These are phyloP conservation scores for Trachymyrmex cornetzi DNA, from an alignment of 1,140 invertebrate genomes.

Conservation along the genomic window DNA sequence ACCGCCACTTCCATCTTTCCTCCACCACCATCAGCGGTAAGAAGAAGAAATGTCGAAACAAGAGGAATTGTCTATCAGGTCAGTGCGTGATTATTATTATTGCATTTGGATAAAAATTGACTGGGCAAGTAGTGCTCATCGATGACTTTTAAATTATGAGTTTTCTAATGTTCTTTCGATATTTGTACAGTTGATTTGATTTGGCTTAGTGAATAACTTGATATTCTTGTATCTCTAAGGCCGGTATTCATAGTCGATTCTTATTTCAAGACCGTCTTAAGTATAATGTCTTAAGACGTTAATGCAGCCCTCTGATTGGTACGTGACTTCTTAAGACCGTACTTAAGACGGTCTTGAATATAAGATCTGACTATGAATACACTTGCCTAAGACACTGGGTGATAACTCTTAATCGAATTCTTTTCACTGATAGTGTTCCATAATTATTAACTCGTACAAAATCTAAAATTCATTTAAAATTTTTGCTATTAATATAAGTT, in stretches of 20 bases:
- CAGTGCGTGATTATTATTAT: constrained; percentile 46
- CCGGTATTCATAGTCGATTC: no score
- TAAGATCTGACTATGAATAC: no score
- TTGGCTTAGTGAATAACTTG: neutral
- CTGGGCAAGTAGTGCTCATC: neutral
- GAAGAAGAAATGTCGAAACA: constrained; percentile 46
- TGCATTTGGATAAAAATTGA: constrained; percentile 15
- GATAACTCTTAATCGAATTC: neutral
- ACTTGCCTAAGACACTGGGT: neutral
- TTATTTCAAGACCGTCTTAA: no score
- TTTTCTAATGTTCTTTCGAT: neutral
- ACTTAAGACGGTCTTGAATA: no score
- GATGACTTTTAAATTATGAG: neutral
- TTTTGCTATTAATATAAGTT: neutral
- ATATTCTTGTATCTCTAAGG: neutral
- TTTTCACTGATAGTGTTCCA: neutral
- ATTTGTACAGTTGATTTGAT: neutral
- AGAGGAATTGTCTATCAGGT: constrained; percentile 55
- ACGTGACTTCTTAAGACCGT: no score
- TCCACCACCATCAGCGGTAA: neutral
- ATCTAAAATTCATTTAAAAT: neutral
- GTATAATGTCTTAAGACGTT: no score
- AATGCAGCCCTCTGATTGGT: no score
- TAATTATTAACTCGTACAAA: neutral
- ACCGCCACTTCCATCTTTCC: neutral